A percentile compares a stretch with the other conserved stretches of the same genome.
phyloP scores from a whole-genome alignment of 2,797 vertebrate species.

The Gadopsis marmoratus region DNA sequence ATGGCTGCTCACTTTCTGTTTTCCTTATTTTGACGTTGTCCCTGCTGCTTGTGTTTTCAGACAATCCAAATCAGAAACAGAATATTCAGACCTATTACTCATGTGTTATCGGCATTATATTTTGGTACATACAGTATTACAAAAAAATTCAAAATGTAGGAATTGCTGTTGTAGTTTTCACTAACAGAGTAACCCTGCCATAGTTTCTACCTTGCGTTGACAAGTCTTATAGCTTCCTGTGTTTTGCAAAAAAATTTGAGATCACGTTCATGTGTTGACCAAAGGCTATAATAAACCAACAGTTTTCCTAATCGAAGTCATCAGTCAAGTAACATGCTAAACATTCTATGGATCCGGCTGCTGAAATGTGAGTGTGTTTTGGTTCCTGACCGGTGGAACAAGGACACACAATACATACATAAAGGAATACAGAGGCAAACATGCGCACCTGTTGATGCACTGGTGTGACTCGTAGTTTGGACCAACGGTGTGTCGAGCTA shows the following conservation, averaged over 20 bases:
- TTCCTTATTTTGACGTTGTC: not conserved
- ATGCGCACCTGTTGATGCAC: conserved; percentile 68
- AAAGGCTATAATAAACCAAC: no score
- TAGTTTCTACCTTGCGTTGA: no score
- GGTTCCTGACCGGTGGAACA: not conserved
- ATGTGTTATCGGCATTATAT: not conserved
- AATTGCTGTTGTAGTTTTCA: not conserved
- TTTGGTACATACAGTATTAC: not conserved
- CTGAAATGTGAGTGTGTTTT: no score
- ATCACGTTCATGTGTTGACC: no score
- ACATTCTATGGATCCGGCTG: no score
- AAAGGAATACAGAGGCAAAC: conserved; percentile 10
- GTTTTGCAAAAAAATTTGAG: no score
- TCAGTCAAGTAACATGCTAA: no score
- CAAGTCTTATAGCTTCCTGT: no score
- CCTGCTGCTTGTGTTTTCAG: not conserved
- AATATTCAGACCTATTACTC: not conserved
- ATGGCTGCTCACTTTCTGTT: not conserved
- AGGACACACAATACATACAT: conserved; percentile 6
- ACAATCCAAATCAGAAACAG: not conserved
- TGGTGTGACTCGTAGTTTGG: conserved; percentile 54
- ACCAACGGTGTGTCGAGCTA: conserved; percentile 41
- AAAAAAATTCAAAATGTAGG: not conserved
- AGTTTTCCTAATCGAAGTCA: no score
- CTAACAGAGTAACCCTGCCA: no score